A percentile compares a stretch with the other conserved stretches of the same genome.
Conservation (phyloP, 2,888 invertebrate species). For the Nemoura dubitans region DNA sequence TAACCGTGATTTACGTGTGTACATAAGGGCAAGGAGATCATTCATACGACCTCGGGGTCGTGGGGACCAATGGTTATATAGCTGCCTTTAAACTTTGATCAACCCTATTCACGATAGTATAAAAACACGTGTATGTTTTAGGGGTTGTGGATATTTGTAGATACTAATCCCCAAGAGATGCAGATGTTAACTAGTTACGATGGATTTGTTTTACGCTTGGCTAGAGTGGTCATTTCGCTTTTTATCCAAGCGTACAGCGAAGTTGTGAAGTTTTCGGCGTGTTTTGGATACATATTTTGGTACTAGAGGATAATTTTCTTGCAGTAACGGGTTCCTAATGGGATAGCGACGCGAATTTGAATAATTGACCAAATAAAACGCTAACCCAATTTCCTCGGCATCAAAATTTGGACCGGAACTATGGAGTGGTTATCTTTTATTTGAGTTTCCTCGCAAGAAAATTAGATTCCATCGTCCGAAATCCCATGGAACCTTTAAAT, state of each 20-base stretch:
- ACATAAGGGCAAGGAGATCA: constrained; percentile 9
- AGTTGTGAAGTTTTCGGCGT: background rate
- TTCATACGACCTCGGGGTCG: background rate
- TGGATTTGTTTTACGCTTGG: background rate
- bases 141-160: background rate
- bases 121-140: background rate
- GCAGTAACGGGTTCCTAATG: background rate
- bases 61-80: constrained; percentile 7
- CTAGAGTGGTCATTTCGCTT: background rate
- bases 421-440: background rate
- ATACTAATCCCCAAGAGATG: background rate
- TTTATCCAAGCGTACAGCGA: background rate
- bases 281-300: background rate
- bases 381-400: background rate
- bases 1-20: constrained; percentile 20
- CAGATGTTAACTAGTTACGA: background rate
- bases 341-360: background rate
- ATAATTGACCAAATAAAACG: background rate
- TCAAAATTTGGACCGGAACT: background rate
- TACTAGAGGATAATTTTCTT: background rate
- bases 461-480: background rate
- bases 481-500: background rate
- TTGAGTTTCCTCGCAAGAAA: background rate
- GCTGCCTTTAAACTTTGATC: background rate
- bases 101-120: background rate